Percentiles rank a stretch among this genome's conserved stretches.
Evolutionary conservation across 2,888 invertebrate genomes (phyloP).

Genomic region (Meganola albula): DNA sequence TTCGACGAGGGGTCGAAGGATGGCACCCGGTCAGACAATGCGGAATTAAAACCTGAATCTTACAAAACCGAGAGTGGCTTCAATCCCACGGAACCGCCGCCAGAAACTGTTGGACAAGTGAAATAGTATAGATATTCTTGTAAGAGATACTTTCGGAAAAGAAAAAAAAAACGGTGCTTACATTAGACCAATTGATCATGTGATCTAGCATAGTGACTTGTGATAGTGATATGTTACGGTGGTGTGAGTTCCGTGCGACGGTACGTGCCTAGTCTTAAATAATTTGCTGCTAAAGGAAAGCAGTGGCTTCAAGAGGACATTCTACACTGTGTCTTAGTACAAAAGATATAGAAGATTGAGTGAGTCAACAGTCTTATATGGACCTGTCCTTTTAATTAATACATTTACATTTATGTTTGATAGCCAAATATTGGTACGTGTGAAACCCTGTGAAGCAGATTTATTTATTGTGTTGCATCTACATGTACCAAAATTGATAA

Average conservation of each 20-base stretch:
- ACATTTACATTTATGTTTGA: slow-evolving; percentile 3
- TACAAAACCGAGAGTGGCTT: slow-evolving; percentile 46
- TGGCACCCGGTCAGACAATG: slow-evolving; percentile 20
- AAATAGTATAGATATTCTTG: slow-evolving; percentile 58
- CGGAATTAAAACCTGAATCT: slow-evolving; percentile 45
- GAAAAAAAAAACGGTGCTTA: slow-evolving; percentile 41
- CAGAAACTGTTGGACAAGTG: slow-evolving; percentile 55
- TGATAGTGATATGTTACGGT: slow-evolving; percentile 12
- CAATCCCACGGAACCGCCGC: slow-evolving; percentile 46
- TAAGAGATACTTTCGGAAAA: slow-evolving; percentile 27
- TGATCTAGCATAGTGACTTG: slow-evolving; percentile 27
- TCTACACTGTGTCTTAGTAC: slow-evolving; percentile 26
- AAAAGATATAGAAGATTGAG: too few relatives aligned
- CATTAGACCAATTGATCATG: slow-evolving; percentile 35
- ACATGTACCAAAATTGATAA: slow-evolving; percentile 44
- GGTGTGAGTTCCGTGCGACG: slow-evolving; percentile 24
- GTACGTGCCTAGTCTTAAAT: slow-evolving; percentile 28
- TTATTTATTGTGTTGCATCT: slow-evolving; percentile 28
- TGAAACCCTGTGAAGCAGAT: slow-evolving; percentile 24
- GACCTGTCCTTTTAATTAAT: neutral
- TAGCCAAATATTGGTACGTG: slow-evolving; percentile 11
- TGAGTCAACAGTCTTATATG: neutral
- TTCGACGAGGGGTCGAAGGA: slow-evolving; percentile 34
- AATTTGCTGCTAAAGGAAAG: slow-evolving; percentile 26
- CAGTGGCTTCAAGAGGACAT: slow-evolving; percentile 25